Percentiles rank a stretch among this genome's conserved stretches.
Conservation (phyloP, 2,113 vertebrate genomes). For the Raja brachyura region DNA sequence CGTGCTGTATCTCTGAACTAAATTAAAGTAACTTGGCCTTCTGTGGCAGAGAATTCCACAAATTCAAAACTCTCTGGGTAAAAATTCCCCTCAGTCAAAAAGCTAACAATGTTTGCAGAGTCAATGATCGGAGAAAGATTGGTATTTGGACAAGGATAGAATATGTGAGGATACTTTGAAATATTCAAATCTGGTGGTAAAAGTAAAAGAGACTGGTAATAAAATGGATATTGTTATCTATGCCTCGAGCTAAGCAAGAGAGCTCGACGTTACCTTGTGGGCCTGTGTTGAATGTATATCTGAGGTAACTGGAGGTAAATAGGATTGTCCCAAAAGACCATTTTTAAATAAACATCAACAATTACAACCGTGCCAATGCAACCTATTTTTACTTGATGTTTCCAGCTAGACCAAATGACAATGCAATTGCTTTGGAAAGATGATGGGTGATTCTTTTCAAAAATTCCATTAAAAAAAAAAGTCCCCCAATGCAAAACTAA, state of each 20-base stretch:
- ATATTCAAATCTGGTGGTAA: too few species aligned
- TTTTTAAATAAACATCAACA: slow-evolving; percentile 19
- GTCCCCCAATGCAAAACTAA: too few species aligned
- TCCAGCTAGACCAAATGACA: background rate
- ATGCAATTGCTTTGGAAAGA: background rate
- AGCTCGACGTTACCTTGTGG: background rate
- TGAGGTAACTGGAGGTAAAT: background rate
- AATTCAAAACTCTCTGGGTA: too few species aligned
- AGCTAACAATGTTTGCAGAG: background rate
- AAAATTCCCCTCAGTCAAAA: background rate
- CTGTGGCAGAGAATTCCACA: too few species aligned
- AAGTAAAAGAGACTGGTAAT: background rate
- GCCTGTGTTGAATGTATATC: background rate
- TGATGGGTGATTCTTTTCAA: background rate
- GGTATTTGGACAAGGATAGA: background rate
- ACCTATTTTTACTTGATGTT: background rate
- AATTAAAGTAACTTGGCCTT: too few species aligned
- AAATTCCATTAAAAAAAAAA: background rate
- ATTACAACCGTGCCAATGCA: background rate
- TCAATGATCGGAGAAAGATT: background rate
- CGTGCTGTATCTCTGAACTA: too few species aligned
- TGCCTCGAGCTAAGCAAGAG: background rate
- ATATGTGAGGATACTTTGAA: too few species aligned
- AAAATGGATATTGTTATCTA: background rate
- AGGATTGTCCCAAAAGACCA: background rate